Base-by-base conservation (phyloP, 1,140 invertebrate species). In the Zaprionus tsacasi region DNA sequence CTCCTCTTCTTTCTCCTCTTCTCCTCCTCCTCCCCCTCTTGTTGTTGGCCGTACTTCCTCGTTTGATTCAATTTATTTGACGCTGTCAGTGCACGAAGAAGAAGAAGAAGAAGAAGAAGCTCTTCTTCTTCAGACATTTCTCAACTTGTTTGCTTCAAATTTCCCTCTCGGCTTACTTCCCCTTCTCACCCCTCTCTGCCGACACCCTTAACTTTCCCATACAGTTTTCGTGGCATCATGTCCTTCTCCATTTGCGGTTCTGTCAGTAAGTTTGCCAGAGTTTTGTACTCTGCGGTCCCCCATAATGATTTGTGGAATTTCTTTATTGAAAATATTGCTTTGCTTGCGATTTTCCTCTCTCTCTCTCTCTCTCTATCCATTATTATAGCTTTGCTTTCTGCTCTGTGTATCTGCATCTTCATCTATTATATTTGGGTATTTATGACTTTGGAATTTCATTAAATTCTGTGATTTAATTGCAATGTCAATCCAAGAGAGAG, bases 31-130 rank as follows among this genome's bases (percentile, higher is more conserved):
- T 21, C 33, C 63, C 27, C 38, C 38, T 11, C 48, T 27, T 36
- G 67, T 61, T 70, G 60, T 55, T 64, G 67, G 45, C 50, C 36
- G 60, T 70, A 72, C 70, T 75, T 85, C 81, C 78, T 78, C 54
- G 67, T 89, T 88, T 88, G 86, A 88, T 88, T 88, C 85, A 88
- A 88, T 88, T 88, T 88, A 88, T 88, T 70, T 89, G 80, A 58
- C 38, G 75, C 74, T 83, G 85, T 71, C 81, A 82, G 78, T 54
- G 79, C 61, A 38, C 45, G 57, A 52, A 56, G 36, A 17, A 11
- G 33, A 35, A 35, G 6, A 6, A 7, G 30, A n/a, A n/a, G 21
- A 45, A 33, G 11, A 15, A 17, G 17, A 25, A 10, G 15, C 35
- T 36, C 6, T 13, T n/a, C 15, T 57, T 38, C 30, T 38, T 48